Percentiles rank a stretch among this genome's conserved stretches.
These are phyloP conservation scores for Procambarus virginalis DNA, from an alignment of 1,140 invertebrate species.

Conservation along the genomic window DNA sequence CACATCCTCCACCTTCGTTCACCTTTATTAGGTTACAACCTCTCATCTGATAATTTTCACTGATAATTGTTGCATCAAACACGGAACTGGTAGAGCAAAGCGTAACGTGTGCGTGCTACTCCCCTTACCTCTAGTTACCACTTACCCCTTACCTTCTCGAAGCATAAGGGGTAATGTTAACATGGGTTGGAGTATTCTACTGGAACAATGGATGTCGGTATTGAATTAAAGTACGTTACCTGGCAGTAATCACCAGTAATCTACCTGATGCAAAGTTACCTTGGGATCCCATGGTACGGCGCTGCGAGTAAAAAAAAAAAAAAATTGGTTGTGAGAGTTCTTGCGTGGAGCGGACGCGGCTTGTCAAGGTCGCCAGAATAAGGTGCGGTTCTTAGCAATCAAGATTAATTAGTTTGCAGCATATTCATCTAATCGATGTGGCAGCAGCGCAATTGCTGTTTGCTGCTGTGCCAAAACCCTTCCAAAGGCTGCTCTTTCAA, in stretches of 20 bases:
- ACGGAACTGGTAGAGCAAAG: slow-evolving; percentile 23
- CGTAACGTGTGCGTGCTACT: slow-evolving; percentile 33
- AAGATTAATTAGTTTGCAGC: no score
- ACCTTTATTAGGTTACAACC: slow-evolving; percentile 26
- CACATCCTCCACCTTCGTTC: slow-evolving; percentile 19
- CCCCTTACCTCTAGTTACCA: neutral
- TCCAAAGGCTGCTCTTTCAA: no score
- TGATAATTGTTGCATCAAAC: slow-evolving; percentile 50
- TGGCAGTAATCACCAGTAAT: slow-evolving; percentile 11
- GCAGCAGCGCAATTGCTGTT: no score
- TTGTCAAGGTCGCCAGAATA: no score
- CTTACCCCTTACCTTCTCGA: neutral
- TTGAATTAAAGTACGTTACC: slow-evolving; percentile 36
- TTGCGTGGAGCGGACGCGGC: no score
- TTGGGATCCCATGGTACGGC: neutral
- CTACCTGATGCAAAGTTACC: slow-evolving; percentile 6
- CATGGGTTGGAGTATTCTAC: neutral
- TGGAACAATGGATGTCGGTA: slow-evolving; percentile 11
- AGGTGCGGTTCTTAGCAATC: no score
- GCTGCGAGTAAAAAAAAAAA: neutral
- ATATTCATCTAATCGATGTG: no score
- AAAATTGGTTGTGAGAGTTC: no score
- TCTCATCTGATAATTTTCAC: slow-evolving; percentile 46
- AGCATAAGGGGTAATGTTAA: neutral
- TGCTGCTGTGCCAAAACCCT: no score